A percentile compares a stretch with the other conserved stretches of the same genome.
These are phyloP conservation scores for Lacanobia wlatinum DNA, from an alignment of 2,888 invertebrate genomes.

Conservation along the genomic window DNA sequence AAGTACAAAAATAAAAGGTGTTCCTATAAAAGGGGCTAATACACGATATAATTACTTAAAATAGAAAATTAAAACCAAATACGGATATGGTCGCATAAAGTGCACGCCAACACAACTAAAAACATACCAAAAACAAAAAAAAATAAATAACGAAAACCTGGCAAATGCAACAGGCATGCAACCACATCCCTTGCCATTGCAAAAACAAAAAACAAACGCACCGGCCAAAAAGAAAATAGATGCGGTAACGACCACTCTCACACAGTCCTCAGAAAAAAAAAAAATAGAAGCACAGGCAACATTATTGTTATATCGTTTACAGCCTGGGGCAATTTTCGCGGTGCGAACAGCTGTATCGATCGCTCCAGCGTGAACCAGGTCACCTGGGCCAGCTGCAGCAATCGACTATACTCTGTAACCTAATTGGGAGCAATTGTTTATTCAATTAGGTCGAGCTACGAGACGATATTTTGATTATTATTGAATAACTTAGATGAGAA, in stretches of 20 bases:
- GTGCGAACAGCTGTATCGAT: conserved; percentile 51
- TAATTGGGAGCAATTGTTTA: conserved; percentile 13
- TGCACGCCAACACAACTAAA: neutral
- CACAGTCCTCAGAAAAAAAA: neutral
- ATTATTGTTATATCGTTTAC: conserved; percentile 15
- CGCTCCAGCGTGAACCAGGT: conserved; percentile 52
- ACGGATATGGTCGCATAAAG: no score
- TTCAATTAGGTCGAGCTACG: conserved; percentile 2
- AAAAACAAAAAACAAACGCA: no score
- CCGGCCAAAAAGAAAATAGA: neutral
- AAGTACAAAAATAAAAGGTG: no score
- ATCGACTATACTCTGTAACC: conserved; percentile 16
- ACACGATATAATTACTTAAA: neutral
- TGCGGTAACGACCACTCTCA: neutral
- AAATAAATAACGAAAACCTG: neutral
- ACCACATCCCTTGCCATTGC: no score
- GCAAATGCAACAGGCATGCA: neutral
- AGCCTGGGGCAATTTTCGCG: conserved; percentile 21
- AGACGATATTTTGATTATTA: neutral
- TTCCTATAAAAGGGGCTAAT: no score
- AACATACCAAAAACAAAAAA: neutral
- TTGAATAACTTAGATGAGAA: neutral
- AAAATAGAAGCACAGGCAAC: conserved; percentile 1
- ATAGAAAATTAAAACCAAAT: neutral
- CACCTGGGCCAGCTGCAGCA: conserved; percentile 48